Evolutionary conservation across 1,140 invertebrate species (phyloP).

Genomic region (Euura lappo): DNA sequence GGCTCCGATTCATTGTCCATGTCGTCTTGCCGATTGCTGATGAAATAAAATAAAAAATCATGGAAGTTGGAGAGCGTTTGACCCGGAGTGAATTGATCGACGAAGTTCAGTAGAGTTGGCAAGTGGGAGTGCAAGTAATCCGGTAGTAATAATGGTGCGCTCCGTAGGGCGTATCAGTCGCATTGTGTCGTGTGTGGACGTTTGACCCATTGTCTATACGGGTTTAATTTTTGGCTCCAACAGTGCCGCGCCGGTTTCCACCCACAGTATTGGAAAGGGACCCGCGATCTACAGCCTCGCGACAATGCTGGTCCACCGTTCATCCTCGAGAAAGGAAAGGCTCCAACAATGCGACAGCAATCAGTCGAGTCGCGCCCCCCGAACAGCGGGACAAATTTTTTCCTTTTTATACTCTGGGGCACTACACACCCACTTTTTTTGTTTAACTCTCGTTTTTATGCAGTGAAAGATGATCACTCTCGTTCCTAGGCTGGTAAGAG

Average conservation of each 20-base stretch:
- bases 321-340: slow-evolving; percentile 32
- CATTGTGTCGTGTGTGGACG: slow-evolving; percentile 40
- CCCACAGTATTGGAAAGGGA: slow-evolving; percentile 16
- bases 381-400: slow-evolving; percentile 49
- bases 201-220: slow-evolving; percentile 60
- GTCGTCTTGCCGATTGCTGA: no score
- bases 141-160: slow-evolving; percentile 35
- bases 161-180: slow-evolving; percentile 51
- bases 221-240: slow-evolving; percentile 54
- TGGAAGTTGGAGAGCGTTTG: no score
- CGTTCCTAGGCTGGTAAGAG: no score
- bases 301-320: background rate
- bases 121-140: slow-evolving; percentile 8
- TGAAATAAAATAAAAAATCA: no score
- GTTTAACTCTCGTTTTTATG: slow-evolving; percentile 24
- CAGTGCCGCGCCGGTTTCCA: slow-evolving; percentile 40
- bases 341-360: slow-evolving; percentile 58
- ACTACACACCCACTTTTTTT: no score
- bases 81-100: no score
- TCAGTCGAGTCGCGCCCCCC: slow-evolving; percentile 57
- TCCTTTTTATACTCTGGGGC: slow-evolving; percentile 21
- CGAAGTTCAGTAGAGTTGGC: no score
- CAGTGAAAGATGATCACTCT: slow-evolving; percentile 9
- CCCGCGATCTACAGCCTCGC: background rate
- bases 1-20: no score